These are phyloP conservation scores for Platalea minor DNA, from an alignment of 2,797 vertebrate species.

Conservation along the genomic window DNA sequence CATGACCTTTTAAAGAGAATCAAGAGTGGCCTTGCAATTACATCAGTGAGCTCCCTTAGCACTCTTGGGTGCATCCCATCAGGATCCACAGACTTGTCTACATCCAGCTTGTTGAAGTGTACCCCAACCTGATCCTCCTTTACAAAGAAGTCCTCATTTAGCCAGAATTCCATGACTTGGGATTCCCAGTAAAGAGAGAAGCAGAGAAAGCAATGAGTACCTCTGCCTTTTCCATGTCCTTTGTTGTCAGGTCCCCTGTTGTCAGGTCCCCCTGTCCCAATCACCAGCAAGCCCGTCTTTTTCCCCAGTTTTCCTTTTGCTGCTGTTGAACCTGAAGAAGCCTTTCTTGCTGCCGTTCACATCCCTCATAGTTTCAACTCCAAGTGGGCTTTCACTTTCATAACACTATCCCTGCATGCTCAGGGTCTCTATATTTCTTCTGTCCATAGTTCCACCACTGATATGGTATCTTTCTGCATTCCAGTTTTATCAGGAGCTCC, in stretches of 20 bases:
- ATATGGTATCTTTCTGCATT: neutral
- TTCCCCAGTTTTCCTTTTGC: neutral
- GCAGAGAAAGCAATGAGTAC: neutral
- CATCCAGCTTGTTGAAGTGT: neutral
- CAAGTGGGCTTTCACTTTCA: neutral
- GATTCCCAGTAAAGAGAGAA: neutral
- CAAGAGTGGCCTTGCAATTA: neutral
- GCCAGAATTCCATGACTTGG: neutral
- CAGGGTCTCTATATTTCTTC: neutral
- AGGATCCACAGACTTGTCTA: neutral
- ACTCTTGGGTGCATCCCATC: neutral
- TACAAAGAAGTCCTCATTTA: neutral
- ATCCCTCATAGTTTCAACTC: neutral
- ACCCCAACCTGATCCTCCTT: neutral
- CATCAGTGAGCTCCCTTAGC: neutral
- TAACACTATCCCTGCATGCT: neutral
- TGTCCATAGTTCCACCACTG: neutral
- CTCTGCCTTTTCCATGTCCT: neutral
- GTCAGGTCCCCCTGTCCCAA: neutral
- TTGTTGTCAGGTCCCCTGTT: neutral
- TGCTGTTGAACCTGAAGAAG: neutral
- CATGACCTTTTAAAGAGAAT: neutral
- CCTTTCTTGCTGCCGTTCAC: neutral
- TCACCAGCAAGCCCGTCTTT: neutral
- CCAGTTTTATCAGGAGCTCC: neutral